Evolutionary conservation across 2,797 vertebrate species (phyloP).

Genomic region (Sebastes oblongus): DNA sequence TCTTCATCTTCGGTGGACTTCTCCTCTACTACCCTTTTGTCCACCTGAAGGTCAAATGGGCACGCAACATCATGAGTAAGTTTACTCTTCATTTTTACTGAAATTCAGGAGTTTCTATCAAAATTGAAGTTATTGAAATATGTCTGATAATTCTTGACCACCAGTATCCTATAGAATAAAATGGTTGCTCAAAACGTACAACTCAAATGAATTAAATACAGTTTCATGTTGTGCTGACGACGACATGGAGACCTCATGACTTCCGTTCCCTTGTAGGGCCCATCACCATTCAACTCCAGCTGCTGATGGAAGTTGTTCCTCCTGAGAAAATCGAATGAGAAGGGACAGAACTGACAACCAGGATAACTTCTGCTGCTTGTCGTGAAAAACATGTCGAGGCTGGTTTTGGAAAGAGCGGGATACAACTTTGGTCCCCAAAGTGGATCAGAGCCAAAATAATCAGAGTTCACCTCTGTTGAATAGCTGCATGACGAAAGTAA

Average conservation of each 20-base stretch:
- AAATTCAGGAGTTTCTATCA: neutral
- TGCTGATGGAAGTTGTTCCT: conserved; percentile 93
- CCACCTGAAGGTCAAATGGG: conserved; percentile 86
- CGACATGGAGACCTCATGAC: neutral
- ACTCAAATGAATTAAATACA: neutral
- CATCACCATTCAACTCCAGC: conserved; percentile 89
- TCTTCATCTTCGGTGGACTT: conserved; percentile 91
- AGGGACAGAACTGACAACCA: neutral
- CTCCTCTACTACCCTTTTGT: conserved; percentile 89
- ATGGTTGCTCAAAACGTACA: neutral
- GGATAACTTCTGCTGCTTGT: neutral
- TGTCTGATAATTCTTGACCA: neutral
- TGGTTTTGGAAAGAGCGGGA: neutral
- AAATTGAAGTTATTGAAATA: neutral
- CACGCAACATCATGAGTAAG: conserved; percentile 88
- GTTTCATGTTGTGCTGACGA: neutral
- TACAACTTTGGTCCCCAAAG: neutral
- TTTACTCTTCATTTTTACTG: neutral
- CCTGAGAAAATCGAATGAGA: conserved; percentile 79
- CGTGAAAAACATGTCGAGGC: neutral
- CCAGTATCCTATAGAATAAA: neutral
- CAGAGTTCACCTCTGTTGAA: neutral
- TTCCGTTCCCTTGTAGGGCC: conserved; percentile 77
- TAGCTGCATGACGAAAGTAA: neutral
- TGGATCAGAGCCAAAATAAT: neutral